Percentiles rank a stretch among this genome's conserved stretches.
Conservation (phyloP, 2,113 vertebrate species). For the Periophthalmus modestus region DNA sequence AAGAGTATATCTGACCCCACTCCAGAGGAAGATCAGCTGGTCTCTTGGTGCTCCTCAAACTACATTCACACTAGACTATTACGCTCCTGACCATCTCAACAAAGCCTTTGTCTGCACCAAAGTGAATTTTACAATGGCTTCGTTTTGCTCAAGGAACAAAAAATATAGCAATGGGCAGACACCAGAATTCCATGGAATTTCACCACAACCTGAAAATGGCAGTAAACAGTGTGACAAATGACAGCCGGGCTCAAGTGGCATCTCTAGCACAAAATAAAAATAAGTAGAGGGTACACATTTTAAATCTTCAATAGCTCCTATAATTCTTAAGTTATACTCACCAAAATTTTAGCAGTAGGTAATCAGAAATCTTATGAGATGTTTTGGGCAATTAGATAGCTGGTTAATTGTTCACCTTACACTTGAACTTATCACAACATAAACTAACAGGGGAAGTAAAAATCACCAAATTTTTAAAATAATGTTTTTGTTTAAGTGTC, state of each 20-base stretch:
- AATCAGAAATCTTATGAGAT: too few species aligned
- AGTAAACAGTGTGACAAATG: neutral
- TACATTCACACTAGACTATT: slow-evolving; percentile 45
- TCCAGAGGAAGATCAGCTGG: slow-evolving; percentile 33
- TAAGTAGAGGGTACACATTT: too few species aligned
- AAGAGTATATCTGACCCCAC: neutral
- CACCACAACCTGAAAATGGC: neutral
- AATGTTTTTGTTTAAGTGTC: too few species aligned
- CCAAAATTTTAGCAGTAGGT: too few species aligned
- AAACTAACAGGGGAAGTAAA: too few species aligned
- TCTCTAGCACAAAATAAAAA: neutral
- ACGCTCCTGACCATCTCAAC: slow-evolving; percentile 30
- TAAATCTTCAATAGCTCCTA: too few species aligned
- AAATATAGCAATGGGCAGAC: slow-evolving; percentile 14
- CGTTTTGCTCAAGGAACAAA: slow-evolving; percentile 53
- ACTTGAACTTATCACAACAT: too few species aligned
- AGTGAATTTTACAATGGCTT: slow-evolving; percentile 48
- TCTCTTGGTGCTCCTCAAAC: slow-evolving; percentile 40
- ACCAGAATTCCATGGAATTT: slow-evolving; percentile 16
- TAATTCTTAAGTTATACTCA: too few species aligned
- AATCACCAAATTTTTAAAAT: too few species aligned
- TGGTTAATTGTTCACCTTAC: too few species aligned
- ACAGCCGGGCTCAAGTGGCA: too few species aligned
- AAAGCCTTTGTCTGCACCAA: slow-evolving; percentile 46
- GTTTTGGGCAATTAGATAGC: too few species aligned